Percentiles rank a stretch among this genome's conserved stretches.
These are phyloP conservation scores for Monopis laevigella DNA, from an alignment of 2,888 invertebrate species.

Conservation along the genomic window DNA sequence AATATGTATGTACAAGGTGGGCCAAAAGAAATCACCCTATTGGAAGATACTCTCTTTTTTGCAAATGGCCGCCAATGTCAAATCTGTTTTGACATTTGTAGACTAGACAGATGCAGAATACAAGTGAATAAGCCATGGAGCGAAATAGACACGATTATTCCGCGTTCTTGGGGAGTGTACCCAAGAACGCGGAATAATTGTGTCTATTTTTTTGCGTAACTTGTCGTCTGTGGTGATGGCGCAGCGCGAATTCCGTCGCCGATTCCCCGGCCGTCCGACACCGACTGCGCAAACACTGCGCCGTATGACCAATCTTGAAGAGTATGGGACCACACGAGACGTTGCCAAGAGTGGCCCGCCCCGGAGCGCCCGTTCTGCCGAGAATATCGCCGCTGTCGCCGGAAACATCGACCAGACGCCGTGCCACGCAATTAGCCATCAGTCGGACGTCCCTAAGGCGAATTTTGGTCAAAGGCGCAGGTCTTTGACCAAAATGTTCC, in stretches of 20 bases:
- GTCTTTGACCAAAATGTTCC: no score
- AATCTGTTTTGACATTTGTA: no score
- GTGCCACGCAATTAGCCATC: constrained; percentile 16
- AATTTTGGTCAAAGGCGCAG: constrained; percentile 8
- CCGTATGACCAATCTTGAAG: constrained; percentile 16
- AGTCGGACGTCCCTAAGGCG: neutral
- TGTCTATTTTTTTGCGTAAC: neutral
- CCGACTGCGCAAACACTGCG: constrained; percentile 16
- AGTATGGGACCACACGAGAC: constrained; percentile 14
- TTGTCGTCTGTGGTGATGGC: neutral
- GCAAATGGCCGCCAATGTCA: no score
- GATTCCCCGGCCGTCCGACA: constrained; percentile 15
- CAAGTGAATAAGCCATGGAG: no score
- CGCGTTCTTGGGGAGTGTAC: no score
- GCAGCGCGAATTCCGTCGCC: constrained; percentile 14
- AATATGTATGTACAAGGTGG: no score
- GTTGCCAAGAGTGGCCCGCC: constrained; percentile 9
- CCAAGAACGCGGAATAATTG: neutral
- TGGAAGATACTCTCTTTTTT: no score
- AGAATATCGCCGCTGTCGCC: constrained; percentile 15
- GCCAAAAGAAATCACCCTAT: no score
- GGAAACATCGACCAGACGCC: constrained; percentile 14
- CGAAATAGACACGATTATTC: no score
- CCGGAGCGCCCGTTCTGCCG: constrained; percentile 9
- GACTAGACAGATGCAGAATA: no score